These are phyloP conservation scores for Sinhomidia bicolor DNA, from an alignment of 2,888 invertebrate species.

Conservation along the genomic window DNA sequence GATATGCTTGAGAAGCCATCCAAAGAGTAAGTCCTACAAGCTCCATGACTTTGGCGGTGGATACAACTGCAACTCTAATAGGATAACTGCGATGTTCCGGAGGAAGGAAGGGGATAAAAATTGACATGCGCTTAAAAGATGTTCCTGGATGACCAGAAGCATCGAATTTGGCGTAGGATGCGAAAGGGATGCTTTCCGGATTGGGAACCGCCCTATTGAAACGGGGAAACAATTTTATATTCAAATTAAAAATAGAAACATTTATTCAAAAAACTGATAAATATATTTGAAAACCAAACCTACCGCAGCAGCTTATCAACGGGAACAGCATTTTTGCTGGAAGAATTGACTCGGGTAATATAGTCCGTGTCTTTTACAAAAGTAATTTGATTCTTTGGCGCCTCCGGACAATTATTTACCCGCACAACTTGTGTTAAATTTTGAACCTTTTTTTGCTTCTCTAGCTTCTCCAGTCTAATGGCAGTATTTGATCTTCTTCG, in stretches of 20 bases:
- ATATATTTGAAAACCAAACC: conserved; percentile 29
- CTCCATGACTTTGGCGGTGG: conserved; percentile 93
- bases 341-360: conserved; percentile 40
- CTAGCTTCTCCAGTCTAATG: conserved; percentile 93
- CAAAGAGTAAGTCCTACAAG: conserved; percentile 96
- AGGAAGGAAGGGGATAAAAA: conserved; percentile 94
- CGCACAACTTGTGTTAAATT: conserved; percentile 81
- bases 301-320: conserved; percentile 77
- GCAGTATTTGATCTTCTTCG: conserved; percentile 93
- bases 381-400: conserved; percentile 75
- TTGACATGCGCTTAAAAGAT: conserved; percentile 90
- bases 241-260: neutral
- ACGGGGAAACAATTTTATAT: neutral
- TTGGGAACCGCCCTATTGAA: conserved; percentile 86
- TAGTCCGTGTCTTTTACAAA: conserved; percentile 74
- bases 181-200: conserved; percentile 85
- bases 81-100: conserved; percentile 92
- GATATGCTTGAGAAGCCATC: conserved; percentile 84
- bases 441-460: conserved; percentile 87
- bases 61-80: conserved; percentile 89
- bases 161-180: conserved; percentile 95
- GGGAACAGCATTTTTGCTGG: conserved; percentile 60
- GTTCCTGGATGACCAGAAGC: conserved; percentile 84
- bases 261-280: neutral
- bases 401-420: conserved; percentile 73